phyloP scores from a whole-genome alignment of 2,797 vertebrate genomes.

The Etheostoma perlongum region DNA sequence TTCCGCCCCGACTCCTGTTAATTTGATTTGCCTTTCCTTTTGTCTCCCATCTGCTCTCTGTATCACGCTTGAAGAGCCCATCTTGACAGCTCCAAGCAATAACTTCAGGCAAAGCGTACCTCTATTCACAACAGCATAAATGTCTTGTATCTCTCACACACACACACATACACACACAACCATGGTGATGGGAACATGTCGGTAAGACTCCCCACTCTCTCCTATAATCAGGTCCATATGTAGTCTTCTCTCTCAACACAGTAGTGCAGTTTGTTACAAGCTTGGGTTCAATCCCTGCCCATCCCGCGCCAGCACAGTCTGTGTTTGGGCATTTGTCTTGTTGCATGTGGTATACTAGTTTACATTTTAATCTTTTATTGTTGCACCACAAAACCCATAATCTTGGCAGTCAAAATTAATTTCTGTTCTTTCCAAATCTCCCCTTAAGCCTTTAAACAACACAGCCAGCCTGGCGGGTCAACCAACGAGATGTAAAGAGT shows the following conservation, averaged over 20 bases:
- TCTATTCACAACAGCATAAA: constrained; percentile 61
- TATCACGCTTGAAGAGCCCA: constrained; percentile 56
- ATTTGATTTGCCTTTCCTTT: constrained; percentile 65
- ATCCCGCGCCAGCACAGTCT: constrained; percentile 44
- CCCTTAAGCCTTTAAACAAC: constrained; percentile 68
- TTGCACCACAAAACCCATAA: constrained; percentile 69
- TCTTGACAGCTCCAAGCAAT: constrained; percentile 59
- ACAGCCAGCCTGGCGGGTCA: constrained; percentile 49
- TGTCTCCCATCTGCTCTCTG: constrained; percentile 64
- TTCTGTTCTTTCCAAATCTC: constrained; percentile 66
- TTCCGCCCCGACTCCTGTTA: constrained; percentile 44
- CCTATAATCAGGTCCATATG: constrained; percentile 84
- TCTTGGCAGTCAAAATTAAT: constrained; percentile 70
- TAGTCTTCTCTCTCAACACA: constrained; percentile 61
- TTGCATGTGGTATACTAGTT: constrained; percentile 55
- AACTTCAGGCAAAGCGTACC: constrained; percentile 50
- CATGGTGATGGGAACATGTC: constrained; percentile 79
- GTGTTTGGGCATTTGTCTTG: constrained; percentile 54
- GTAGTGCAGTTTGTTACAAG: constrained; percentile 59
- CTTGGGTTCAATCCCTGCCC: constrained; percentile 42
- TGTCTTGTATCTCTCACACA: constrained; percentile 37
- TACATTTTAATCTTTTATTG: constrained; percentile 69
- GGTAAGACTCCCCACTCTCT: constrained; percentile 68
- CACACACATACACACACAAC: constrained; percentile 16
- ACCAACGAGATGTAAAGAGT: constrained; percentile 31